phyloP scores from a whole-genome alignment of 2,888 invertebrate genomes.

The Kryphioiulus occultus region DNA sequence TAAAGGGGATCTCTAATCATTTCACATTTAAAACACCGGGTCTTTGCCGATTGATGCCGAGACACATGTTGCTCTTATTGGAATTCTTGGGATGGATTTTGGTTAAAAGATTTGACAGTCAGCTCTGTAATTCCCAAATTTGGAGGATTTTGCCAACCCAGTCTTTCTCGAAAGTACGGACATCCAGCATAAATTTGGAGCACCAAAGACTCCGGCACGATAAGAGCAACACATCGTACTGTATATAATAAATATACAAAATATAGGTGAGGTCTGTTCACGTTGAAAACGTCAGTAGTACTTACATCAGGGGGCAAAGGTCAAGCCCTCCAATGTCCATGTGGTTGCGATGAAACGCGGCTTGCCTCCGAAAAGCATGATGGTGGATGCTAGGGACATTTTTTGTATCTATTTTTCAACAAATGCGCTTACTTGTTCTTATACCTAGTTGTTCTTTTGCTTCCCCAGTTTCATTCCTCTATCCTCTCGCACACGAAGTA shows the following conservation, averaged over 20 bases:
- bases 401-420: constrained; percentile 2
- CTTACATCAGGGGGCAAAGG: background rate
- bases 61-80: background rate
- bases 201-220: background rate
- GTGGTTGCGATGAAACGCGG: no score
- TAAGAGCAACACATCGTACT: constrained; percentile 7
- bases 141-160: background rate
- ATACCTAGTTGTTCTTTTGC: background rate
- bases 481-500: constrained; percentile 82
- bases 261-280: constrained; percentile 14
- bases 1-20: background rate
- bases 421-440: constrained; percentile 15
- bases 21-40: background rate
- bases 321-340: background rate
- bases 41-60: background rate
- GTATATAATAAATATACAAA: constrained; percentile 12
- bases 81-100: background rate
- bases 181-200: background rate
- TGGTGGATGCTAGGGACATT: constrained; percentile 22
- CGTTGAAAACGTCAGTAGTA: constrained; percentile 7
- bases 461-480: constrained; percentile 44
- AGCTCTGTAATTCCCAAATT: background rate
- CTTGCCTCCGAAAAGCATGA: background rate
- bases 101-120: background rate
- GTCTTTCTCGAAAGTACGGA: background rate